phyloP scores from a whole-genome alignment of 2,888 invertebrate species.

The Imbricaverruca yamaguchii region DNA sequence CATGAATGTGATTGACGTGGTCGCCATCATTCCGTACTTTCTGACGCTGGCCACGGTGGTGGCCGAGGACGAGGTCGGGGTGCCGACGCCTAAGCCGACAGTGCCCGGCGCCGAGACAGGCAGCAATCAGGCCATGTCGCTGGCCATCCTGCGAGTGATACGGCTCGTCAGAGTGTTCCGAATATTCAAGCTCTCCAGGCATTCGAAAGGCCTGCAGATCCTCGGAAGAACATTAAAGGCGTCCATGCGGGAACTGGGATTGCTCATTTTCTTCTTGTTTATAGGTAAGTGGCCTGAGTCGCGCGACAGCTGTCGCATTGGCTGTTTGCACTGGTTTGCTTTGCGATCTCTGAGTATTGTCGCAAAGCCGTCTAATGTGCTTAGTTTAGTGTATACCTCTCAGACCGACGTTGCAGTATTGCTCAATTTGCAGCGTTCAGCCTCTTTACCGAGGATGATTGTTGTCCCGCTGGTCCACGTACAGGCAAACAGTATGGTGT shows the following conservation, averaged over 20 bases:
- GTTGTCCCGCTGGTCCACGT: too few relatives aligned
- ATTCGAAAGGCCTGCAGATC: conserved; percentile 99
- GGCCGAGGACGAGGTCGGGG: conserved; percentile 63
- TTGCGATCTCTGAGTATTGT: too few relatives aligned
- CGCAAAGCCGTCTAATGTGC: too few relatives aligned
- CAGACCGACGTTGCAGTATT: too few relatives aligned
- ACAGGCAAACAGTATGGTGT: too few relatives aligned
- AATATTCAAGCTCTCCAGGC: conserved; percentile 98
- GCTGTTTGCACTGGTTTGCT: too few relatives aligned
- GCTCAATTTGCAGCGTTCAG: too few relatives aligned
- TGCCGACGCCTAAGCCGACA: conserved; percentile 31
- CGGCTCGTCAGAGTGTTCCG: conserved; percentile 98
- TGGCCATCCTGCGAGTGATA: conserved; percentile 97
- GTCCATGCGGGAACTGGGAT: conserved; percentile 97
- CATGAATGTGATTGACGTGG: conserved; percentile 99
- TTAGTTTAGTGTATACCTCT: too few relatives aligned
- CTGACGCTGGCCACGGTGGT: conserved; percentile 97
- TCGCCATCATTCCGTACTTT: conserved; percentile 99
- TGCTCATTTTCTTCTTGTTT: conserved; percentile 99
- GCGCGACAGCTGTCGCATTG: too few relatives aligned
- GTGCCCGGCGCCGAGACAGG: conserved; percentile 59
- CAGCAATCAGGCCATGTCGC: conserved; percentile 95
- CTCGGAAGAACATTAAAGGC: conserved; percentile 97
- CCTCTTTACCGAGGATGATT: too few relatives aligned
- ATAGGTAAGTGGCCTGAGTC: conserved; percentile 69